Conservation (phyloP, 2,797 vertebrate genomes). For the Arrhamphus sclerolepis region DNA sequence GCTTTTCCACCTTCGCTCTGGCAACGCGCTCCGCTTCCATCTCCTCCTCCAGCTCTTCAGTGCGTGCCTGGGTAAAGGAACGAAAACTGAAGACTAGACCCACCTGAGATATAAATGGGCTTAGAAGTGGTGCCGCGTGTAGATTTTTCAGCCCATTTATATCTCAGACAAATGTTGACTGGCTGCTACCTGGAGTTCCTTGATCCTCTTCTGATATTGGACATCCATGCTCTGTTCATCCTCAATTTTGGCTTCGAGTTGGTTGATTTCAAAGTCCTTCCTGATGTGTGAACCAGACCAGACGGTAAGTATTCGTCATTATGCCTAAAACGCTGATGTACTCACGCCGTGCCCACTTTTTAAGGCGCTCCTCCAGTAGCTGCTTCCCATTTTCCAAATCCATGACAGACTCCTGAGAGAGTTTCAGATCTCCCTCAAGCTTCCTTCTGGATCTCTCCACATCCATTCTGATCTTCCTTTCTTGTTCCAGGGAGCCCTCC, state of each 20-base stretch:
- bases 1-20: slow-evolving; percentile 84
- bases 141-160: neutral
- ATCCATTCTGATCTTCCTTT: neutral
- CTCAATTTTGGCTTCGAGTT: neutral
- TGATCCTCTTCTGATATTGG: neutral
- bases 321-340: too few species aligned
- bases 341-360: neutral
- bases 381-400: neutral
- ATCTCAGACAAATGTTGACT: too few species aligned
- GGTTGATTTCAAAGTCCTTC: slow-evolving; percentile 1
- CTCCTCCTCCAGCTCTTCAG: slow-evolving; percentile 87
- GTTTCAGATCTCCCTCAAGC: neutral
- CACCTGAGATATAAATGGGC: too few species aligned
- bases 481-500: neutral
- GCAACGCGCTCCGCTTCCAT: slow-evolving; percentile 81
- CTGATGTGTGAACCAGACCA: neutral
- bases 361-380: neutral
- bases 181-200: neutral
- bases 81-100: too few species aligned
- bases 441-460: neutral
- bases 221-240: neutral
- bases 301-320: too few species aligned
- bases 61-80: slow-evolving; percentile 76
- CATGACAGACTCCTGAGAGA: neutral
- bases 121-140: too few species aligned